Conservation (phyloP, 2,113 vertebrate species). For the Potamarius usumacintae region DNA sequence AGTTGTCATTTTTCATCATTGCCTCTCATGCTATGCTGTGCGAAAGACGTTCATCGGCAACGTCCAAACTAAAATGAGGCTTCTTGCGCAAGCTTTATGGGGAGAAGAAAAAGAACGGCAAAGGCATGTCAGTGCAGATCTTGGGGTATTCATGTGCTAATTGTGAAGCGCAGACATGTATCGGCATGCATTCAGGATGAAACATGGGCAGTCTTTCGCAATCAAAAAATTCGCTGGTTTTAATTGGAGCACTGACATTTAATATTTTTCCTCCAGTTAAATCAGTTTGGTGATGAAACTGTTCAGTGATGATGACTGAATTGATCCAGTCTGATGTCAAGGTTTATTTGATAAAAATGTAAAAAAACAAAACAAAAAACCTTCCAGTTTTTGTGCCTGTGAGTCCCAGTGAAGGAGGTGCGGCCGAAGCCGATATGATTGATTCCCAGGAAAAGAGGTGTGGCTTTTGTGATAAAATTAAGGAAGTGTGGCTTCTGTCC, state of each 20-base stretch:
- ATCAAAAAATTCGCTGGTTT: conserved; percentile 1
- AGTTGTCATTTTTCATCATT: conserved; percentile 51
- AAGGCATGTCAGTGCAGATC: conserved; percentile 20
- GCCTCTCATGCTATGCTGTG: conserved; percentile 30
- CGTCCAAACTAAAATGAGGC: background rate
- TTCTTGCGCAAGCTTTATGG: conserved; percentile 1
- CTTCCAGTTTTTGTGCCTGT: background rate
- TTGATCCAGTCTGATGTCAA: background rate
- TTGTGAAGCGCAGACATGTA: conserved; percentile 9
- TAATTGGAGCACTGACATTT: background rate
- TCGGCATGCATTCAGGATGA: background rate
- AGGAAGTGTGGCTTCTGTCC: background rate
- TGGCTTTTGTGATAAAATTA: background rate
- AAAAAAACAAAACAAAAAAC: background rate
- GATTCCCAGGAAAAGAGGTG: background rate
- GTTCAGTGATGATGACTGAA: background rate
- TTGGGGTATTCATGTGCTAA: conserved; percentile 17
- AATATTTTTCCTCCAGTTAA: background rate
- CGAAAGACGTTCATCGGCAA: conserved; percentile 21
- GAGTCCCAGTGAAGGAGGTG: background rate
- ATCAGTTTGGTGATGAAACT: background rate
- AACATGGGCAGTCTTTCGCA: background rate
- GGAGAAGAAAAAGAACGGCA: background rate
- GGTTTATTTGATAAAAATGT: background rate
- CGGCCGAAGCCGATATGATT: background rate